These are phyloP conservation scores for Parnassius smintheus DNA, from an alignment of 2,888 invertebrate genomes.

Conservation along the genomic window DNA sequence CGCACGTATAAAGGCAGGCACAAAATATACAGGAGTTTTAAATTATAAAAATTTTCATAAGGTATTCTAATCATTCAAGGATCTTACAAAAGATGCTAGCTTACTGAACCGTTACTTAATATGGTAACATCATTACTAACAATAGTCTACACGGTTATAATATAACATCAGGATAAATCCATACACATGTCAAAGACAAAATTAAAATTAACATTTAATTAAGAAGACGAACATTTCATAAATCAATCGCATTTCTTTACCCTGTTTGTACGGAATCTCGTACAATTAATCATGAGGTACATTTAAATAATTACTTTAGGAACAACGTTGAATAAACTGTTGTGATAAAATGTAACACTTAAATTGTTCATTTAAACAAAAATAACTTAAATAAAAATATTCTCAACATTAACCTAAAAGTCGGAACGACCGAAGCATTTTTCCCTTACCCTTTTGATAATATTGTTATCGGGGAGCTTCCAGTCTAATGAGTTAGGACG, in stretches of 20 bases:
- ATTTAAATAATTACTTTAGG: slow-evolving; percentile 41
- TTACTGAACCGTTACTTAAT: slow-evolving; percentile 8
- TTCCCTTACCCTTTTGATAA: slow-evolving; percentile 58
- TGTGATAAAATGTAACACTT: slow-evolving; percentile 28
- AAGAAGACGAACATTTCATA: slow-evolving; percentile 23
- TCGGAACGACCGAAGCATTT: slow-evolving; percentile 64
- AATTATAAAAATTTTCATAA: neutral
- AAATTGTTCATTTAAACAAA: slow-evolving; percentile 11
- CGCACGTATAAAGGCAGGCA: neutral
- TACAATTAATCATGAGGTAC: slow-evolving; percentile 35
- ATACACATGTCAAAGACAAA: slow-evolving; percentile 19
- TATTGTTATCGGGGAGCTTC: slow-evolving; percentile 61
- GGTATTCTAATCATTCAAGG: neutral
- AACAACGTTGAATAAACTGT: slow-evolving; percentile 32
- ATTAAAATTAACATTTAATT: slow-evolving; percentile 17
- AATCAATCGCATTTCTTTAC: slow-evolving; percentile 47
- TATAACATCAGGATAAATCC: slow-evolving; percentile 4
- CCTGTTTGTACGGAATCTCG: slow-evolving; percentile 63
- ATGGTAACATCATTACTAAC: slow-evolving; percentile 17
- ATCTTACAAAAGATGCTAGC: slow-evolving; percentile 18
- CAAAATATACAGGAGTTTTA: neutral
- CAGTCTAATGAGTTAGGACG: slow-evolving; percentile 47
- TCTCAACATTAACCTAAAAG: slow-evolving; percentile 33
- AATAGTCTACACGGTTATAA: slow-evolving; percentile 6
- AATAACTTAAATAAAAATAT: slow-evolving; percentile 6